Base-by-base conservation (phyloP, 1,140 invertebrate genomes). In the Probaryconus sp. region DNA sequence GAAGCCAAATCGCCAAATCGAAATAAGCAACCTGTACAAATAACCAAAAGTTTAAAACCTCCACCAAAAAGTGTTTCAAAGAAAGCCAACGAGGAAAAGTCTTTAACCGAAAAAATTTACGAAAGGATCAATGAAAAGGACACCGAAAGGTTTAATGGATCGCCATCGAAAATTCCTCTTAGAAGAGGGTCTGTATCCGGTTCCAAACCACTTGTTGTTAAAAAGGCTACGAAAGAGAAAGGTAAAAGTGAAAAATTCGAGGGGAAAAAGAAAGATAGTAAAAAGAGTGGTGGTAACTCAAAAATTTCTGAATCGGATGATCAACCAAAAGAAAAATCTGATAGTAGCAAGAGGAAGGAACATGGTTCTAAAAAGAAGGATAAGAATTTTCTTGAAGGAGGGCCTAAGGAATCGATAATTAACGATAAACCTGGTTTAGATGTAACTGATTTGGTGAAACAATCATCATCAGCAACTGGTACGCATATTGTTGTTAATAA, bases 401-500 rank as follows among this genome's bases (percentile, higher is more conserved):
- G 24, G 1, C 38, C 47, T 1, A 42, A 72, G n/a, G 55, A 61
- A 3, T 17, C 20, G 9, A 28, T 13, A 20, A 64, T 48, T 14
- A 5, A 1, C 14, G 55, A 72, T 0, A 60, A 76, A 0, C 60
- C 79, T 16, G 78, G 79, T 10, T 47, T 80, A 16, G 79, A 78
- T 16, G 48, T 87, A 2, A 61, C 78, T 0, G 81, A 85, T 14
- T 60, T 87, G 0, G 17, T 87, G 30, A 86, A 85, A 31, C 82
- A 80, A 47, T 76, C 56, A 0, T 82, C 83, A 0, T 70, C 63
- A 1, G 82, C 81, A 3, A 83, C 73, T 3, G 84, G 84, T 5
- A 87, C 86, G 0, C 84, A 81, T 1, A 88, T 85, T 37, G 80
- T 88, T 5, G 86, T 88, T 5, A 87, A 81, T 18, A 85, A 85